phyloP scores from a whole-genome alignment of 2,113 vertebrate species.

The Mirounga angustirostris region DNA sequence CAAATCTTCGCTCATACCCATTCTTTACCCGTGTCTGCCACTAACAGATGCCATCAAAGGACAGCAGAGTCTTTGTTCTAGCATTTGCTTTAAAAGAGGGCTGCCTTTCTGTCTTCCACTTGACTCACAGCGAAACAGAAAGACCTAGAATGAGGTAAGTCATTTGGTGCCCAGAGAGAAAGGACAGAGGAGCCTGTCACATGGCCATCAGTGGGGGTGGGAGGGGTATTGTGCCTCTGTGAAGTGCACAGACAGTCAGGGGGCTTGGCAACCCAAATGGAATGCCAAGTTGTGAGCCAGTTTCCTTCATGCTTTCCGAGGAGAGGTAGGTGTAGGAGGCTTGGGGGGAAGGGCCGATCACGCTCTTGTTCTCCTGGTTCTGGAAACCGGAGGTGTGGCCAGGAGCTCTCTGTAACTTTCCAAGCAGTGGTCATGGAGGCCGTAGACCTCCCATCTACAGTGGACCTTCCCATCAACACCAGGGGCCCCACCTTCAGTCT shows the following conservation, averaged over 20 bases:
- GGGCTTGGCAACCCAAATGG: conserved; percentile 3
- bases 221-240: not conserved
- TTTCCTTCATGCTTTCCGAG: conserved; percentile 16
- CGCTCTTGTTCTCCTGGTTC: not conserved
- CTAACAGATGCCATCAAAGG: conserved; percentile 21
- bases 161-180: conserved; percentile 51
- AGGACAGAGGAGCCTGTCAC: not conserved
- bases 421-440: not conserved
- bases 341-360: not conserved
- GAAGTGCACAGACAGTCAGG: not conserved
- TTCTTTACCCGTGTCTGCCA: conserved; percentile 12
- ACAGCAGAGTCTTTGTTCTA: conserved; percentile 7
- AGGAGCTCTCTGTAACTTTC: conserved; percentile 38
- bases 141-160: conserved; percentile 50
- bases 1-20: not conserved
- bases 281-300: not conserved
- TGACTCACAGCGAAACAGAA: conserved; percentile 50
- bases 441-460: too few relatives aligned
- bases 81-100: conserved; percentile 18
- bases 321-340: conserved; percentile 11
- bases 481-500: not conserved
- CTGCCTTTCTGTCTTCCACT: conserved; percentile 39
- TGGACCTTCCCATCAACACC: not conserved
- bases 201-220: not conserved
- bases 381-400: not conserved